Conservation (phyloP, 2,113 vertebrate genomes). For the Antennarius striatus region DNA sequence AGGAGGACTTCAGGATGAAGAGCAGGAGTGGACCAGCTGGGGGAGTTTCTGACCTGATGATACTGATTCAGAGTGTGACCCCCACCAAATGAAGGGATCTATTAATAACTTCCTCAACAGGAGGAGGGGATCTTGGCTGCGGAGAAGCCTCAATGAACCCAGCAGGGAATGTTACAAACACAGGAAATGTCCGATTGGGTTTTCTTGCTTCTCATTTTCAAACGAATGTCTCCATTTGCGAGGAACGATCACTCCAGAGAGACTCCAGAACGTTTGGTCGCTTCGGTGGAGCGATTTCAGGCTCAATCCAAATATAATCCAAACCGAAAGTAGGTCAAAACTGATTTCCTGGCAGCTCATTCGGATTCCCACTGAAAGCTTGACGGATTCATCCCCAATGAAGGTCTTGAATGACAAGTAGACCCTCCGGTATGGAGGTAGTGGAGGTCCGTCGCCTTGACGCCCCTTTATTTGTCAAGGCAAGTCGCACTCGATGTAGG, state of each 20-base stretch:
- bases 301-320: conserved; percentile 48
- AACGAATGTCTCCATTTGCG: too few relatives aligned
- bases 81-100: conserved; percentile 43
- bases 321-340: conserved; percentile 47
- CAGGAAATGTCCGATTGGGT: conserved; percentile 29
- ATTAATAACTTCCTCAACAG: conserved; percentile 60
- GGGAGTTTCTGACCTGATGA: conserved; percentile 38
- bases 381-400: background rate
- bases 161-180: conserved; percentile 5
- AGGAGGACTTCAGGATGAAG: background rate
- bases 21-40: conserved; percentile 19
- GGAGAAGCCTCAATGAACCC: conserved; percentile 17
- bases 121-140: conserved; percentile 40
- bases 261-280: conserved; percentile 35
- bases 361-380: conserved; percentile 7
- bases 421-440: background rate
- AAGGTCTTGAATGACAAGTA: background rate
- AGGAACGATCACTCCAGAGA: too few relatives aligned
- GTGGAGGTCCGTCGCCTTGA: background rate
- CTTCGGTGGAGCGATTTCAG: conserved; percentile 26
- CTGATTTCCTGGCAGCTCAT: conserved; percentile 24
- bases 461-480: conserved; percentile 64
- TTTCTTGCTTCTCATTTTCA: conserved; percentile 16
- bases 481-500: conserved; percentile 92
- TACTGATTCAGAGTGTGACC: conserved; percentile 18